Conservation (phyloP, 2,797 vertebrate species). For the Phalanger gymnotis region DNA sequence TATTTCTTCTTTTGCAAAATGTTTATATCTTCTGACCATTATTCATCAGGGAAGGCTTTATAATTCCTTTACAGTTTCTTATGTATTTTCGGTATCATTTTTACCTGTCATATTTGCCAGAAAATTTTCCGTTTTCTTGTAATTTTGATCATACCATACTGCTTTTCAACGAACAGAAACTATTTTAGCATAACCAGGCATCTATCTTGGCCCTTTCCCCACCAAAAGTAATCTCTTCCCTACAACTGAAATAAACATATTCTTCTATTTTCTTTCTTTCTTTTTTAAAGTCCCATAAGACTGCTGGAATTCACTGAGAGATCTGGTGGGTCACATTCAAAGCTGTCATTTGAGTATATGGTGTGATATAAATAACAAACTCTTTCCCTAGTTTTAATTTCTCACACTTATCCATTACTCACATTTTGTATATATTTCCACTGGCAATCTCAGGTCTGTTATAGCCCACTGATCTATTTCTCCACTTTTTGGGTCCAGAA, state of each 20-base stretch:
- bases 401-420: not conserved
- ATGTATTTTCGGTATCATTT: not conserved
- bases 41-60: not conserved
- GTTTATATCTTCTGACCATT: not conserved
- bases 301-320: not conserved
- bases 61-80: not conserved
- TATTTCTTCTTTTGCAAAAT: not conserved
- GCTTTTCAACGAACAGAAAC: not conserved
- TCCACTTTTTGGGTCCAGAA: not conserved
- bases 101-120: not conserved
- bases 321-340: not conserved
- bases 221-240: not conserved
- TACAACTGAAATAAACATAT: not conserved
- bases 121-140: not conserved
- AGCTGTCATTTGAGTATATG: not conserved
- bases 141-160: not conserved
- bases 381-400: not conserved
- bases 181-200: not conserved
- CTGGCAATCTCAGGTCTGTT: not conserved
- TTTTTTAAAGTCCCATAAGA: not conserved
- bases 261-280: not conserved
- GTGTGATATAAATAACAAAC: not conserved
- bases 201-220: not conserved
- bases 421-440: not conserved
- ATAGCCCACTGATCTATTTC: not conserved